phyloP scores from a whole-genome alignment of 2,113 vertebrate species.

The Embiotoca jacksoni region DNA sequence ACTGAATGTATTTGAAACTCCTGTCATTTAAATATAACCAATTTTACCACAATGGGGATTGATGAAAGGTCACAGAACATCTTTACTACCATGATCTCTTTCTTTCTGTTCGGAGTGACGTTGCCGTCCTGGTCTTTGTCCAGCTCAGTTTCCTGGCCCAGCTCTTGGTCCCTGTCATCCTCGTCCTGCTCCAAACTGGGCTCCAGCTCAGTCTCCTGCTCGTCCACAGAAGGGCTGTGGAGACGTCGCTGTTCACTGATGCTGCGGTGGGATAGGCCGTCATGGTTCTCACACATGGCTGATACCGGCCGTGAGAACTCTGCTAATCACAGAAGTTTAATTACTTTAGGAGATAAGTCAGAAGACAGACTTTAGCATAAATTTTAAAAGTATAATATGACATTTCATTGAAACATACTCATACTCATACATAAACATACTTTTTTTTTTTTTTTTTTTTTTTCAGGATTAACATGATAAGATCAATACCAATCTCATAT shows the following conservation, averaged over 20 bases:
- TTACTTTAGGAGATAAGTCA: background rate
- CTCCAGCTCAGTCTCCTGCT: constrained; percentile 79
- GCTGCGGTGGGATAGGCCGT: constrained; percentile 81
- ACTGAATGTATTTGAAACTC: background rate
- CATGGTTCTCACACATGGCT: constrained; percentile 91
- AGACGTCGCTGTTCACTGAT: constrained; percentile 66
- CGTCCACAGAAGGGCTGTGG: constrained; percentile 79
- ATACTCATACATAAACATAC: too few relatives aligned
- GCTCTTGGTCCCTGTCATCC: constrained; percentile 84
- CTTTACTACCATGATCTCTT: constrained; percentile 91
- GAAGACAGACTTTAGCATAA: background rate
- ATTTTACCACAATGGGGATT: background rate
- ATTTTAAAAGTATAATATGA: background rate
- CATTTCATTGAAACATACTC: background rate
- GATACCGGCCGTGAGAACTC: constrained; percentile 94
- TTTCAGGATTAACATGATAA: too few relatives aligned
- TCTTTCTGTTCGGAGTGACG: constrained; percentile 92
- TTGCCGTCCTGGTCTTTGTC: constrained; percentile 56
- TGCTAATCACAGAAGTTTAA: constrained; percentile 61
- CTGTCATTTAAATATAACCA: background rate
- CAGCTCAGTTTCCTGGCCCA: constrained; percentile 67
- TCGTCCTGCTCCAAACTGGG: constrained; percentile 80
- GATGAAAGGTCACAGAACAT: background rate
- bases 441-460: too few relatives aligned
- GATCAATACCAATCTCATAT: too few relatives aligned